Conservation (phyloP, 1,140 invertebrate species). For the Alviniconcha marisindica region DNA sequence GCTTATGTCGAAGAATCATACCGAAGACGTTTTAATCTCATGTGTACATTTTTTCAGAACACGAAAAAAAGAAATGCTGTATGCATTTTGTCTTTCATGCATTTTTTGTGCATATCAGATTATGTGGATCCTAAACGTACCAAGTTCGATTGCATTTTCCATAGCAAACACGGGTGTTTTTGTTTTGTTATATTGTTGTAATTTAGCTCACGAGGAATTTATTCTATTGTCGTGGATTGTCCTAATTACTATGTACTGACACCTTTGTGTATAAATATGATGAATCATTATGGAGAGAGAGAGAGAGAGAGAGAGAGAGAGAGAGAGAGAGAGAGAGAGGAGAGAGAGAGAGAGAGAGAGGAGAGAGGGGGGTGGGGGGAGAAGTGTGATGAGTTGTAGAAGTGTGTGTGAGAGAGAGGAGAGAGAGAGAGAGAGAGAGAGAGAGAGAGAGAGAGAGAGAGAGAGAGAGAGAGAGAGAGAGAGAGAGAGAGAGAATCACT, state of each 20-base stretch:
- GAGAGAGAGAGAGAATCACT: not conserved
- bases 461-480: conserved; percentile 7
- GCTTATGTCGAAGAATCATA: too few relatives aligned
- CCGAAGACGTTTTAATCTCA: too few relatives aligned
- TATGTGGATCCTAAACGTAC: too few relatives aligned
- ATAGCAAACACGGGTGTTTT: not conserved
- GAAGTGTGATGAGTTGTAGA: too few relatives aligned
- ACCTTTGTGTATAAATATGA: too few relatives aligned
- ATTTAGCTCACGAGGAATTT: not conserved
- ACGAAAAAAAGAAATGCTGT: too few relatives aligned
- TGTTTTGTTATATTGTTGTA: not conserved
- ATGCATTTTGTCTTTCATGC: too few relatives aligned
- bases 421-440: conserved; percentile 15
- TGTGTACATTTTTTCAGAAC: too few relatives aligned
- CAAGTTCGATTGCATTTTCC: not conserved
- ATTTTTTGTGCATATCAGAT: too few relatives aligned
- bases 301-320: conserved; percentile 32
- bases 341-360: not conserved
- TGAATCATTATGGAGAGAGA: not conserved
- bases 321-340: conserved; percentile 20
- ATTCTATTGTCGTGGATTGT: too few relatives aligned
- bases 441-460: conserved; percentile 20
- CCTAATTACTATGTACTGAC: not conserved
- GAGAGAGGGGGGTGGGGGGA: too few relatives aligned
- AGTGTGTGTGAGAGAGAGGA: too few relatives aligned